Percentiles rank a stretch among this genome's conserved stretches.
Evolutionary conservation across 64 coral and sea anemone genomes (phyloP).

Genomic region (Orbicella faveolata): DNA sequence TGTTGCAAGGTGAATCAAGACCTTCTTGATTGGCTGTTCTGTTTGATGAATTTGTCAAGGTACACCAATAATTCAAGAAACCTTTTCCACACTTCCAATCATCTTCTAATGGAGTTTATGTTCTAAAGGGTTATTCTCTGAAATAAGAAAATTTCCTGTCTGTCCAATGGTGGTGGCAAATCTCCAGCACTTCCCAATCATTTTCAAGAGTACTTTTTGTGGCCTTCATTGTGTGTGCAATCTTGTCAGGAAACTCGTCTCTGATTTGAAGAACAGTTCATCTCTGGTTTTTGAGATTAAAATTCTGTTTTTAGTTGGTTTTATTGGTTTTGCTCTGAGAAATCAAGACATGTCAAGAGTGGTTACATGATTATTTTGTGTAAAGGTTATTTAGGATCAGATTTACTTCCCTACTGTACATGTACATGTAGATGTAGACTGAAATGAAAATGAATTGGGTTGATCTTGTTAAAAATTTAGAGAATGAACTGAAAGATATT

Average conservation of each 20-base stretch:
- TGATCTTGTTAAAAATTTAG: no score
- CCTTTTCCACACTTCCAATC: constrained; percentile 78
- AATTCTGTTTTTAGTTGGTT: not conserved
- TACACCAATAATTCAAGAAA: constrained; percentile 87
- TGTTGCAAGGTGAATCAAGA: constrained; percentile 34
- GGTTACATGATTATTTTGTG: no score
- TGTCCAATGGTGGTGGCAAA: constrained; percentile 68
- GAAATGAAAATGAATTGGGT: no score
- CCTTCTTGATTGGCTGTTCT: constrained; percentile 73
- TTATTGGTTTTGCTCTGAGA: not conserved
- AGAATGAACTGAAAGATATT: no score
- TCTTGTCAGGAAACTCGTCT: constrained; percentile 12
- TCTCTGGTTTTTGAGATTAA: not conserved
- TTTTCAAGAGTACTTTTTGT: constrained; percentile 40
- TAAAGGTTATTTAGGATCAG: no score
- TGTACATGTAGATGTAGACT: no score
- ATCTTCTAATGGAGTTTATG: constrained; percentile 70
- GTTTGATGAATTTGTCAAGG: constrained; percentile 62
- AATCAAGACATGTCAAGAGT: not conserved
- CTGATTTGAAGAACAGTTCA: constrained; percentile 34
- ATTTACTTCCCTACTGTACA: no score
- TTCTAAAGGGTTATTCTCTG: constrained; percentile 58
- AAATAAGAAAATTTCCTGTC: constrained; percentile 21
- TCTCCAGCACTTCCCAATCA: constrained; percentile 62
- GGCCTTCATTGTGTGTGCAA: constrained; percentile 22